Evolutionary conservation across 2,113 vertebrate genomes (phyloP).

Genomic region (Triplophysa dalaica): DNA sequence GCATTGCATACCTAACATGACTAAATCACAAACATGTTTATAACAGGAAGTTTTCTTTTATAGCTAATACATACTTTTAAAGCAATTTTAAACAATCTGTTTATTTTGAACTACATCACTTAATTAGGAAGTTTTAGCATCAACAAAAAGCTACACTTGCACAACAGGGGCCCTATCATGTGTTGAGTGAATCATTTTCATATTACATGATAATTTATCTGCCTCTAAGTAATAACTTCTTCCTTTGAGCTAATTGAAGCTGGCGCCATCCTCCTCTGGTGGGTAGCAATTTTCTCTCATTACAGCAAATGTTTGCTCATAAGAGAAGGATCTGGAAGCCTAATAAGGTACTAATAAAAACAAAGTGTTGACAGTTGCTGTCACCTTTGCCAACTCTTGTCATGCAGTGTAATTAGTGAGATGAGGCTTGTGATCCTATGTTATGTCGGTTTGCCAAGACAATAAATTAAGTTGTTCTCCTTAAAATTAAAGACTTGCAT

Average conservation of each 20-base stretch:
- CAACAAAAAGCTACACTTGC: slow-evolving; percentile 51
- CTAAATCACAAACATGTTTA: not conserved
- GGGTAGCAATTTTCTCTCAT: slow-evolving; percentile 75
- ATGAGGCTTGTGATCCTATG: slow-evolving; percentile 32
- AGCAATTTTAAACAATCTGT: not conserved
- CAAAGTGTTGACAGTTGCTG: slow-evolving; percentile 55
- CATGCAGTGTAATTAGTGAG: slow-evolving; percentile 37
- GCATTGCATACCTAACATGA: not conserved
- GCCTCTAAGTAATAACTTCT: slow-evolving; percentile 61
- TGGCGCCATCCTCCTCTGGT: slow-evolving; percentile 70
- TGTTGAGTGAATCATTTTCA: slow-evolving; percentile 66
- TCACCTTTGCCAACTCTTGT: slow-evolving; percentile 47
- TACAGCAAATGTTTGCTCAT: slow-evolving; percentile 63
- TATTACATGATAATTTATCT: slow-evolving; percentile 63
- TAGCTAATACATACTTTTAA: not conserved
- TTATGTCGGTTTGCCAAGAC: slow-evolving; percentile 4
- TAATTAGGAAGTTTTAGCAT: slow-evolving; percentile 16
- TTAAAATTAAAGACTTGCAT: not conserved
- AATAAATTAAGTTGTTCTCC: slow-evolving; percentile 8
- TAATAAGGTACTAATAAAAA: slow-evolving; percentile 60
- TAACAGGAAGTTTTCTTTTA: not conserved
- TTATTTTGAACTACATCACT: not conserved
- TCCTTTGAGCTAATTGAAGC: slow-evolving; percentile 73
- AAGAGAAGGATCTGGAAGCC: slow-evolving; percentile 56
- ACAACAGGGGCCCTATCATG: slow-evolving; percentile 64